Evolutionary conservation across 2,113 vertebrate genomes (phyloP).

Genomic region (Bombycilla garrulus): DNA sequence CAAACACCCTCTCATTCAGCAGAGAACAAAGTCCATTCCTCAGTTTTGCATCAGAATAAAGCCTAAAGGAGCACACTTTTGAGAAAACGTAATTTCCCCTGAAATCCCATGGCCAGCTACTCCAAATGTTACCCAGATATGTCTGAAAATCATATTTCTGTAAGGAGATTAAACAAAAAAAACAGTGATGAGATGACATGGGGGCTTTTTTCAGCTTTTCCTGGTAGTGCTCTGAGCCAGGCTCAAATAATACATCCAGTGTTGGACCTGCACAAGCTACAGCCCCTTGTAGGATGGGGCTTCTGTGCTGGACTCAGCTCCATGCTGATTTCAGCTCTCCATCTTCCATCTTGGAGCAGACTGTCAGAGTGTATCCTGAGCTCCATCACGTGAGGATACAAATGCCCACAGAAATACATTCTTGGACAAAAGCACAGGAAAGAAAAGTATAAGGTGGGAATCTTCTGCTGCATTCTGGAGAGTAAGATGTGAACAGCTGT

Average conservation of each 20-base stretch:
- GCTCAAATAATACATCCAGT: neutral
- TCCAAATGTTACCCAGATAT: neutral
- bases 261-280: neutral
- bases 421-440: neutral
- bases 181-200: neutral
- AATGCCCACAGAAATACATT: neutral
- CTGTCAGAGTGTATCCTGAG: fast-evolving
- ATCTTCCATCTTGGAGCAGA: neutral
- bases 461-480: neutral
- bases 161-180: neutral
- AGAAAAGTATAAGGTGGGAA: neutral
- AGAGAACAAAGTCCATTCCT: neutral
- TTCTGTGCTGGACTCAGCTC: neutral
- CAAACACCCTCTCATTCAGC: neutral
- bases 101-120: neutral
- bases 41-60: neutral
- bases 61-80: neutral
- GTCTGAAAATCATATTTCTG: neutral
- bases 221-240: neutral
- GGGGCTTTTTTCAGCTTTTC: neutral
- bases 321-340: neutral
- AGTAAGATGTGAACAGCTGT: neutral
- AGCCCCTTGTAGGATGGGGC: neutral
- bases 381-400: fast-evolving
- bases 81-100: neutral